Base-by-base conservation (phyloP, 2,888 invertebrate genomes). In the Caenorhabditis doughertyi region DNA sequence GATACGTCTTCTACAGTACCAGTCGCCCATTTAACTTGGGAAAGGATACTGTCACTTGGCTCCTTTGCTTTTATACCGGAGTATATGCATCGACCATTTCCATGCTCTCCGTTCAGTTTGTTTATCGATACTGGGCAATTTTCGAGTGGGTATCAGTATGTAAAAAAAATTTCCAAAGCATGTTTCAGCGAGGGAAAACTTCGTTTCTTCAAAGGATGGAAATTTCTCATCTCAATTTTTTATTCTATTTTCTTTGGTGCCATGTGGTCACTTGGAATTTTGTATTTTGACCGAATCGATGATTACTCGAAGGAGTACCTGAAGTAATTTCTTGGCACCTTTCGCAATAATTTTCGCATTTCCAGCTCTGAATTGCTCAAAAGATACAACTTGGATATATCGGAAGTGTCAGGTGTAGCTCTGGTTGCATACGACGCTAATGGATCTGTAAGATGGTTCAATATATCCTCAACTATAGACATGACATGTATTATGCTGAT, bases 1-100 rank as follows among this genome's bases (percentile, higher is more conserved):
- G 77, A 7, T 68, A 62, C 23, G 21, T 77, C 3, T 77, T 62
- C 62, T 62, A 55, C 68, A 62, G 23, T 23, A 23, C 62, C n/a
- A 44, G 25, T 13, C 42, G 18, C 3, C 70, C 62, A 8, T 62
- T 70, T 18, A 21, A 53, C 18, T 7, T 44, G 5, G 11, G 13
- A 18, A 32, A 21, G n/a, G 44, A 53, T 3, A 21, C 51, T 21
- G 29, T 60, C 2, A 68, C 60, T 4, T 29, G 42, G 51, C 21
- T 39, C 4, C 9, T 68, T 2, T 49, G 32, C 3, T 51, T 68
- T 16, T 60, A 60, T 32, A 29, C 58, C 7, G 51, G 51, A 11
- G n/a, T 76, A 8, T 68, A 76, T 23, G 39, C 68, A 0, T 60
- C 39, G 2, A 77, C 67, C 4, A 67, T 77, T 29, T 62, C 62